A percentile compares a stretch with the other conserved stretches of the same genome.
Conservation (phyloP, 1,140 invertebrate species). For the Pseudomyrmex pallidus region DNA sequence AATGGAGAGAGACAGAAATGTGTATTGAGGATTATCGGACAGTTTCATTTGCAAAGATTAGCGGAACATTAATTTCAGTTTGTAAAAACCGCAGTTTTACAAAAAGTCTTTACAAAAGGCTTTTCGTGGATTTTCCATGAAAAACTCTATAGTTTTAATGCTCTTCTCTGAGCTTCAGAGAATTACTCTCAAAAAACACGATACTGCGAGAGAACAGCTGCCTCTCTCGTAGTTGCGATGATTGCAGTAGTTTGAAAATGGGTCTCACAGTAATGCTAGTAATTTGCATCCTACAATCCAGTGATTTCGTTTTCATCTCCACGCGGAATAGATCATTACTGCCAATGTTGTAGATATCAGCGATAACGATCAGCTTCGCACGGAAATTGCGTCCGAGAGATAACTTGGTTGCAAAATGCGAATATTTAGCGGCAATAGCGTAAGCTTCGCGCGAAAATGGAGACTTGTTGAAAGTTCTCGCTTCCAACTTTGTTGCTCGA, state of each 20-base stretch:
- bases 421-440: conserved; percentile 38
- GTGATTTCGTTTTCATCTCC: conserved; percentile 32
- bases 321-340: conserved; percentile 37
- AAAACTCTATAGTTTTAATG: neutral
- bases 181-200: neutral
- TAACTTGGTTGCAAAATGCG: conserved; percentile 35
- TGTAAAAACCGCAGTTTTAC: neutral
- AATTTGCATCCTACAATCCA: conserved; percentile 25
- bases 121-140: neutral
- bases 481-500: neutral
- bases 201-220: neutral
- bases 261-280: conserved; percentile 8
- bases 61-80: neutral
- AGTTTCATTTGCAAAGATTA: conserved; percentile 18
- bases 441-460: conserved; percentile 20
- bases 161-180: neutral
- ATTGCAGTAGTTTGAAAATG: conserved; percentile 36
- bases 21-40: conserved; percentile 13
- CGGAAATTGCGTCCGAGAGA: conserved; percentile 14
- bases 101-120: neutral
- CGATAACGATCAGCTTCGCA: conserved; percentile 24
- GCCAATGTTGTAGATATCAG: conserved; percentile 21
- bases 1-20: neutral
- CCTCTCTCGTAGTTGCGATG: neutral
- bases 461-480: conserved; percentile 29